These are phyloP conservation scores for Galeopsomyia nigrocyanea DNA, from an alignment of 2,888 invertebrate species.

Conservation along the genomic window DNA sequence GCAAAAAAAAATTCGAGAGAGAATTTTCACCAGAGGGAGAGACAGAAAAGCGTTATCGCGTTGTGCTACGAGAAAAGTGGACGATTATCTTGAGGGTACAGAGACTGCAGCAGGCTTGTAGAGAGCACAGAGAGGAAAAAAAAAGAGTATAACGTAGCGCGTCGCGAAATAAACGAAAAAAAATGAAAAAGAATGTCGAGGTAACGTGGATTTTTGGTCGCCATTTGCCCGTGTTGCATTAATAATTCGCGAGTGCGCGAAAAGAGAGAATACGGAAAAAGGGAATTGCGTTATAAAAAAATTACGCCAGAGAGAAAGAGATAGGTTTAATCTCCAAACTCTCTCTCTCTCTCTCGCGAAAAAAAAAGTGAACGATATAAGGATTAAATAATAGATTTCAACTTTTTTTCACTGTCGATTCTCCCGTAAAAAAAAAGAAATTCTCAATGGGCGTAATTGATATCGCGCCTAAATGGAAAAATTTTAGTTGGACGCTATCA, in stretches of 20 bases:
- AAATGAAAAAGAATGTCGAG: background rate
- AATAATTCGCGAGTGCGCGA: slow-evolving; percentile 16
- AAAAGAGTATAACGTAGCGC: background rate
- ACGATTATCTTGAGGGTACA: slow-evolving; percentile 12
- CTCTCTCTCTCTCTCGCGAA: too few species aligned
- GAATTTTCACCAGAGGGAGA: too few species aligned
- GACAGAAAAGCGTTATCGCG: too few species aligned
- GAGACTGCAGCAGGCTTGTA: background rate
- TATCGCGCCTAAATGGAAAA: too few species aligned
- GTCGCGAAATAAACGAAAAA: background rate
- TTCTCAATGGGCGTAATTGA: too few species aligned
- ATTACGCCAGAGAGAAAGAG: background rate
- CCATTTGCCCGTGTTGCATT: slow-evolving; percentile 6
- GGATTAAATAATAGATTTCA: too few species aligned
- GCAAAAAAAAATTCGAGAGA: too few species aligned
- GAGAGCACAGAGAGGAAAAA: slow-evolving; percentile 3
- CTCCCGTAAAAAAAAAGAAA: too few species aligned
- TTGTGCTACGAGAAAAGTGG: background rate
- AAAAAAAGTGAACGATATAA: too few species aligned
- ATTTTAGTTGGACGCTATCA: too few species aligned
- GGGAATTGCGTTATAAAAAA: background rate
- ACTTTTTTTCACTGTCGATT: too few species aligned
- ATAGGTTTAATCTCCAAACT: slow-evolving; percentile 4
- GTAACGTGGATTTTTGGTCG: slow-evolving; percentile 23
- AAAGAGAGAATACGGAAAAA: background rate